Conservation (phyloP, 2,797 vertebrate species). For the Coendou prehensilis region DNA sequence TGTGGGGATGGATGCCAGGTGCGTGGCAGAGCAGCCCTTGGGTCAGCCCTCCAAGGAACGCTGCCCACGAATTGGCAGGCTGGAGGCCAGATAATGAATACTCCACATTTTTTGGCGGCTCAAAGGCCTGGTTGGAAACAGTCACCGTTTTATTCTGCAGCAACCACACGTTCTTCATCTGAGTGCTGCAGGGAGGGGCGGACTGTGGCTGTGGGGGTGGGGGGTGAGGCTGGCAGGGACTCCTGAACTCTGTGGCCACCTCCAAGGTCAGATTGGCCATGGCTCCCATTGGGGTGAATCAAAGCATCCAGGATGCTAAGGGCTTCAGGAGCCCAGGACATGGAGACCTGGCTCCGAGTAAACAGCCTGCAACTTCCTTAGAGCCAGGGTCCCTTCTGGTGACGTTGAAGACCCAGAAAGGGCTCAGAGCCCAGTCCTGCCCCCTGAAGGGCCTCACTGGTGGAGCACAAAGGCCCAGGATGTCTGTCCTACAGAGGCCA, state of each 20-base stretch:
- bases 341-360: background rate
- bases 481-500: fast-evolving
- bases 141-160: slow-evolving; percentile 80
- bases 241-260: background rate
- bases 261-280: background rate
- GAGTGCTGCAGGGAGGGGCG: slow-evolving; percentile 63
- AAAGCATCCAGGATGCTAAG: background rate
- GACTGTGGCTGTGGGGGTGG: slow-evolving; percentile 81
- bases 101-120: slow-evolving; percentile 86
- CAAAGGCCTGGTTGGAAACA: slow-evolving; percentile 83
- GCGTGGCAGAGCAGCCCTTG: slow-evolving; percentile 6
- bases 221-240: slow-evolving; percentile 68
- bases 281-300: background rate
- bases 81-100: slow-evolving; percentile 83
- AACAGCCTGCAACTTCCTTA: background rate
- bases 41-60: slow-evolving; percentile 75
- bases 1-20: background rate
- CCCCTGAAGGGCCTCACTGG: background rate
- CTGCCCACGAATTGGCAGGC: slow-evolving; percentile 80
- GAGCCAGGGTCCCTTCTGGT: background rate
- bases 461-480: background rate
- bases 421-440: background rate
- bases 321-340: background rate
- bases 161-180: slow-evolving; percentile 79
- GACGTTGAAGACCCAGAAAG: background rate